Evolutionary conservation across 2,888 invertebrate genomes (phyloP).

Genomic region (Andrena trimmerana): DNA sequence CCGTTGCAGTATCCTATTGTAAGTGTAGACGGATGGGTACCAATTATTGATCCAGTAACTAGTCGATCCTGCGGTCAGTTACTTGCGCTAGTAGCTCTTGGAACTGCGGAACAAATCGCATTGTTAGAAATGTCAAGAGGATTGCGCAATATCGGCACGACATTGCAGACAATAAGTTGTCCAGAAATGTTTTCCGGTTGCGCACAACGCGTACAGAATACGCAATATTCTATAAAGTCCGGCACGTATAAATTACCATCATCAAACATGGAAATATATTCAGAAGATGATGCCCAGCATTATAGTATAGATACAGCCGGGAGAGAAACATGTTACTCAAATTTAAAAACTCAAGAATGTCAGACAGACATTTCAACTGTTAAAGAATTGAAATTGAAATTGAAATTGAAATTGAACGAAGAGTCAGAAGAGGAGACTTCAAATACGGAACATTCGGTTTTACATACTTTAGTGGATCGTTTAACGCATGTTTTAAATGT

Average conservation of each 20-base stretch:
- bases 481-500: conserved; percentile 72
- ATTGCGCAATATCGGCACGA: conserved; percentile 65
- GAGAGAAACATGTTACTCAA: conserved; percentile 8
- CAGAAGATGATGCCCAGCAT: conserved; percentile 7
- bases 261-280: conserved; percentile 8
- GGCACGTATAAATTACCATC: conserved; percentile 6
- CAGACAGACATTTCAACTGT: conserved; percentile 78
- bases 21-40: conserved; percentile 88
- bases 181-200: conserved; percentile 26
- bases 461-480: conserved; percentile 75
- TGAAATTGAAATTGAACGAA: conserved; percentile 46
- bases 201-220: conserved; percentile 2
- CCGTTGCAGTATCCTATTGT: conserved; percentile 87
- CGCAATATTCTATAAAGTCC: not conserved
- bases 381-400: conserved; percentile 57
- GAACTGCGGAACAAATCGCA: conserved; percentile 87
- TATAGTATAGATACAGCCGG: not conserved
- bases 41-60: conserved; percentile 85
- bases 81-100: conserved; percentile 87
- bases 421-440: conserved; percentile 41
- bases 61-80: conserved; percentile 86
- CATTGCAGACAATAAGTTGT: conserved; percentile 55
- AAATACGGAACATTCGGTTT: conserved; percentile 52
- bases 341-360: conserved; percentile 76
- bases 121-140: conserved; percentile 85